Evolutionary conservation across 2,113 vertebrate genomes (phyloP).

Genomic region (Sinocyclocheilus maitianheensis): DNA sequence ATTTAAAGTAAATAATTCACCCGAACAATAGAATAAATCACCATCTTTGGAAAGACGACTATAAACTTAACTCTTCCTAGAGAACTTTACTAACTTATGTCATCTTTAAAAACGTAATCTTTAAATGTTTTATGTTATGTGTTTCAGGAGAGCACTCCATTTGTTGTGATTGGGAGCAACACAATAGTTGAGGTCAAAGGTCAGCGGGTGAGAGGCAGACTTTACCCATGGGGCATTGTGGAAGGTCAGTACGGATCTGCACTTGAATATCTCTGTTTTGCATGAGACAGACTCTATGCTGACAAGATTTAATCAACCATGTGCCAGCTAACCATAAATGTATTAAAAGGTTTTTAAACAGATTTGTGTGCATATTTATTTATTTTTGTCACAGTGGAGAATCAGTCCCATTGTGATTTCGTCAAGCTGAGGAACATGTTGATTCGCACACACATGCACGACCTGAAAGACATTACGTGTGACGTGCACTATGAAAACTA

Average conservation of each 20-base stretch:
- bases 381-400: constrained; percentile 65
- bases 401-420: constrained; percentile 74
- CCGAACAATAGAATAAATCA: too few relatives aligned
- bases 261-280: background rate
- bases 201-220: constrained; percentile 70
- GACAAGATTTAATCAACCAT: background rate
- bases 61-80: too few relatives aligned
- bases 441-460: constrained; percentile 74
- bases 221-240: constrained; percentile 75
- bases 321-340: too few relatives aligned
- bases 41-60: too few relatives aligned
- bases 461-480: constrained; percentile 74
- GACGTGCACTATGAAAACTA: constrained; percentile 76
- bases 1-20: too few relatives aligned
- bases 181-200: constrained; percentile 70
- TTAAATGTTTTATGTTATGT: background rate
- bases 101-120: background rate
- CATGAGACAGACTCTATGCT: background rate
- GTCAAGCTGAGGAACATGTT: constrained; percentile 73
- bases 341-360: background rate
- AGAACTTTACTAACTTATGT: too few relatives aligned
- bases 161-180: constrained; percentile 76
- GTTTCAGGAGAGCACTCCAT: constrained; percentile 70
- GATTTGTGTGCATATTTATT: background rate
- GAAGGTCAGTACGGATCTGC: constrained; percentile 65